Evolutionary conservation across 2,113 vertebrate genomes (phyloP).

Genomic region (Chaetura pelagica): DNA sequence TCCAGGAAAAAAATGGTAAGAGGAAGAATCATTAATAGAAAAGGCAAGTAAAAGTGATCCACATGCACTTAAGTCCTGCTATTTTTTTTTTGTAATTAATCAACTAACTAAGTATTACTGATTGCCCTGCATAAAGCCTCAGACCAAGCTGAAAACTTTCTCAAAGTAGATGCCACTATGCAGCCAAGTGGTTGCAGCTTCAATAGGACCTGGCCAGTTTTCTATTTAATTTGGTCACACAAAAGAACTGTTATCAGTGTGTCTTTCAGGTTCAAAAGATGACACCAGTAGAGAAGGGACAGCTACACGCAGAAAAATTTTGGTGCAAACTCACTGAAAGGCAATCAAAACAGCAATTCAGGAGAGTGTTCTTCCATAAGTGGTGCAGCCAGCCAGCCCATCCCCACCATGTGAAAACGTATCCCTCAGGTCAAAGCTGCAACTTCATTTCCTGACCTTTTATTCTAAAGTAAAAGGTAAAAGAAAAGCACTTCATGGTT

Average conservation of each 20-base stretch:
- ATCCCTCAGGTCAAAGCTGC: not conserved
- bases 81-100: not conserved
- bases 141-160: not conserved
- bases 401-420: not conserved
- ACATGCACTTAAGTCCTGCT: not conserved
- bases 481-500: not conserved
- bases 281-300: not conserved
- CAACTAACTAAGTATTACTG: not conserved
- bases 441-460: not conserved
- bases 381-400: not conserved
- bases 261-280: not conserved
- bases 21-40: not conserved
- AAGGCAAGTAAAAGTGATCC: not conserved
- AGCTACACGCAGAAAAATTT: not conserved
- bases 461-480: not conserved
- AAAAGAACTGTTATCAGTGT: not conserved
- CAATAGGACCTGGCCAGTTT: not conserved
- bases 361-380: rapidly evolving
- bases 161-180: not conserved
- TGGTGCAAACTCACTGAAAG: not conserved
- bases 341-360: not conserved
- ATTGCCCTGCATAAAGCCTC: not conserved
- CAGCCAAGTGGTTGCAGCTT: not conserved
- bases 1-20: not conserved
- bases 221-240: not conserved